Base-by-base conservation (phyloP, 2,797 vertebrate genomes). In the Phalanger gymnotis region DNA sequence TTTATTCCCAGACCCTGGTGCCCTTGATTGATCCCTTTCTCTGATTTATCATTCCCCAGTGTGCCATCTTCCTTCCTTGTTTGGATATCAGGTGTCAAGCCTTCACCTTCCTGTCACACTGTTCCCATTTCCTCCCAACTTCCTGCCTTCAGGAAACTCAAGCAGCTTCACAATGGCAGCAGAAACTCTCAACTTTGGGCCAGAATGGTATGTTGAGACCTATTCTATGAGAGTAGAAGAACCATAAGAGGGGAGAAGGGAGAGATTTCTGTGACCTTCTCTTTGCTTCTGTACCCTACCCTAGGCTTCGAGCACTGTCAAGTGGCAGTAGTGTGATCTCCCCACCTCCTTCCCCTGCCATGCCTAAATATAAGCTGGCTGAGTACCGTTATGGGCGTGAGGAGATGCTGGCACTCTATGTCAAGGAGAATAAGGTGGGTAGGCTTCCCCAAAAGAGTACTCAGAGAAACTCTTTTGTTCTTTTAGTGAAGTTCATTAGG, bases 311-410 rank as follows among this genome's bases (percentile, higher is more conserved):
- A 98, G 99, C 99, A 98, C 99, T 99, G 98, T 99, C 99, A 98
- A 99, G 99, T 96, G 99, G 99, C 97, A 99, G 99, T 98, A 99
- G 99, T 95, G 99, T 99, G 98, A 99, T 99, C 93, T 99, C 99
- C 98, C 99, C 99, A 94, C 99, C 99, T 98, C 99, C 99, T 92
- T 99, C 99, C 98, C 99, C 99, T 57, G 99, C 99, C 99, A 99
- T 99, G 99, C 99, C 99, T 99, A 99, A 99, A 98, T 99, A 99
- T 99, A 99, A 99, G 99, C 98, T 99, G 98, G 99, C 99, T 95
- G 99, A 99, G 97, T 99, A 99, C 98, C 99, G 99, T 98, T 99
- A 99, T 28, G 99, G 99, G 98, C 99, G 99, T 98, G 99, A 99
- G 98, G 99, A 99, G 99, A 99, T 99, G 99, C 98, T 99, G 99